Evolutionary conservation across 2,797 vertebrate species (phyloP).

Genomic region (Etheostoma nigrum): DNA sequence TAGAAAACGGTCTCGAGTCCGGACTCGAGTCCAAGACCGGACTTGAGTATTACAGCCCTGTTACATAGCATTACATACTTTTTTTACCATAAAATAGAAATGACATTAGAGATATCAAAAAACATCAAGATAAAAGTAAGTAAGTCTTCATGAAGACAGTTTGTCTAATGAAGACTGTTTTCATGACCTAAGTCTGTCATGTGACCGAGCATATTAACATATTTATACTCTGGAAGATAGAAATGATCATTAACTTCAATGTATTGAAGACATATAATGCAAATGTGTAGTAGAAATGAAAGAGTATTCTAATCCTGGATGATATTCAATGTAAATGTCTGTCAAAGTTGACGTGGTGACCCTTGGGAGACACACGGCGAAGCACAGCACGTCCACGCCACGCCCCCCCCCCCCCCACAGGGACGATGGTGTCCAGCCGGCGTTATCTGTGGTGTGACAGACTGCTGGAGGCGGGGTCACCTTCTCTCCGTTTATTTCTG

Average conservation of each 20-base stretch:
- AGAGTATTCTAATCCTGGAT: neutral
- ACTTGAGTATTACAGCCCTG: too few relatives aligned
- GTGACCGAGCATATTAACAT: neutral
- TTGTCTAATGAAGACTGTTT: neutral
- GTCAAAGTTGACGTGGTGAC: slow-evolving; percentile 45
- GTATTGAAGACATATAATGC: neutral
- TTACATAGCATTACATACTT: neutral
- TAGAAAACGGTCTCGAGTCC: too few relatives aligned
- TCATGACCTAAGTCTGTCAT: neutral
- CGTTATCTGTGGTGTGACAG: slow-evolving; percentile 53
- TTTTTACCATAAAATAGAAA: too few relatives aligned
- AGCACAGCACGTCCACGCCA: slow-evolving; percentile 5
- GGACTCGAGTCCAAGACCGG: too few relatives aligned
- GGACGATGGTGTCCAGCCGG: slow-evolving; percentile 1
- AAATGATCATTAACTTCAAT: neutral
- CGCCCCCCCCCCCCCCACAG: neutral
- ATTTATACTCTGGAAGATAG: neutral
- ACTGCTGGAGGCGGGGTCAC: slow-evolving; percentile 61
- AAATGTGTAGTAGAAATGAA: neutral
- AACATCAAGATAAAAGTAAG: too few relatives aligned
- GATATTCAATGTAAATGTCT: slow-evolving; percentile 12
- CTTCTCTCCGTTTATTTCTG: slow-evolving; percentile 59
- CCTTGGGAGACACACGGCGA: slow-evolving; percentile 1
- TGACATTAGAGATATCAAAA: too few relatives aligned
- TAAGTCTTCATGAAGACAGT: neutral